Percentiles rank a stretch among this genome's conserved stretches.
Conservation (phyloP, 2,113 vertebrate species). For the Notothenia coriiceps region DNA sequence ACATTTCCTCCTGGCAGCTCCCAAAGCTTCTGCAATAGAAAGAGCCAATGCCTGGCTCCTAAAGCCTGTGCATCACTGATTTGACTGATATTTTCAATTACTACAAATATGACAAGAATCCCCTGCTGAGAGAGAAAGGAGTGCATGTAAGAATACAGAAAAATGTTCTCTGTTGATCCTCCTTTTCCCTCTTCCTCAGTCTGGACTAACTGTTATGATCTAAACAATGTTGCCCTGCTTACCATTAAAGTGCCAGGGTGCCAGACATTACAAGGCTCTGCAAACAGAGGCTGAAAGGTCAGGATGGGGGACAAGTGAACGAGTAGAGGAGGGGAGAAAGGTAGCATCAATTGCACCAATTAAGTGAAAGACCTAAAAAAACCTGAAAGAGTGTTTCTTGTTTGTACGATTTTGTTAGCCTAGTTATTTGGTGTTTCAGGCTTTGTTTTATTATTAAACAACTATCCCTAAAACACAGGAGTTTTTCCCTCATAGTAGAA, state of each 20-base stretch:
- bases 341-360: too few species aligned
- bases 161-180: conserved; percentile 35
- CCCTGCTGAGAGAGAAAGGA: conserved; percentile 24
- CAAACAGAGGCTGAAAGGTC: neutral
- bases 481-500: too few species aligned
- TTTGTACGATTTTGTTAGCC: too few species aligned
- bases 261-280: conserved; percentile 14
- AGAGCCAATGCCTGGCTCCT: neutral
- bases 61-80: conserved; percentile 32
- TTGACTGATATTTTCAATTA: conserved; percentile 63
- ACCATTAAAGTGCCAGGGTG: conserved; percentile 24
- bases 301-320: neutral
- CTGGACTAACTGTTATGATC: conserved; percentile 67
- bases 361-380: too few species aligned
- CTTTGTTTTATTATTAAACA: too few species aligned
- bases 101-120: conserved; percentile 41
- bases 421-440: too few species aligned
- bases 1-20: conserved; percentile 35
- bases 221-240: conserved; percentile 42
- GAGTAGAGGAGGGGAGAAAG: neutral
- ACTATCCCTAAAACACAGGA: too few species aligned
- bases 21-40: conserved; percentile 25
- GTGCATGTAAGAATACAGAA: neutral
- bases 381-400: too few species aligned
- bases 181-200: conserved; percentile 14